Evolutionary conservation across 2,113 vertebrate genomes (phyloP).

Genomic region (Myotis brandtii): DNA sequence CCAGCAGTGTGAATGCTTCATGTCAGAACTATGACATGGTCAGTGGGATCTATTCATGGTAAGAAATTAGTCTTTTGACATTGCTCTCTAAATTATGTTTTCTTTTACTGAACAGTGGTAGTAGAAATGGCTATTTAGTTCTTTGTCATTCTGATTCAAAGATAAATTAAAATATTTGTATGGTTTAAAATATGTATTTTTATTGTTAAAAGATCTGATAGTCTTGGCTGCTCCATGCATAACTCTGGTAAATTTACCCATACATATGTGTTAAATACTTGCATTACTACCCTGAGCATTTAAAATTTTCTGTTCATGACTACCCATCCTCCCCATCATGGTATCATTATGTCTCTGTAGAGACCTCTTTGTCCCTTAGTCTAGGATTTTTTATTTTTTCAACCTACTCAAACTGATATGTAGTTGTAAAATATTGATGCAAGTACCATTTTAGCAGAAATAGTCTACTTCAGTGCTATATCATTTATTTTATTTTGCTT

Average conservation of each 20-base stretch:
- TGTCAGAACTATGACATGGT: constrained; percentile 92
- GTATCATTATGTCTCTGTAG: constrained; percentile 13
- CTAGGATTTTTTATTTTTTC: constrained; percentile 19
- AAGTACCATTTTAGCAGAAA: background rate
- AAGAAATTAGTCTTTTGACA: constrained; percentile 69
- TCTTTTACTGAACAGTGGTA: background rate
- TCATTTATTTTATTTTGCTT: background rate
- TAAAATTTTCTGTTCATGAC: background rate
- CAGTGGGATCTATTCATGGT: constrained; percentile 98
- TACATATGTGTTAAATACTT: background rate
- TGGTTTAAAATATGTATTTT: constrained; percentile 38
- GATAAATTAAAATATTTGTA: constrained; percentile 19
- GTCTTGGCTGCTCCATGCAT: background rate
- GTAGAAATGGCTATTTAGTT: background rate
- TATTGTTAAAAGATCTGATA: constrained; percentile 1
- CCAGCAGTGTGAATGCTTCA: constrained; percentile 82
- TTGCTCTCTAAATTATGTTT: constrained; percentile 13
- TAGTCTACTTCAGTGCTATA: background rate
- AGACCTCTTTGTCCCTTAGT: background rate
- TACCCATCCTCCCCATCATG: background rate
- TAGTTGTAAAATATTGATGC: constrained; percentile 29
- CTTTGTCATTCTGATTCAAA: constrained; percentile 26
- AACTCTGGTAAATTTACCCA: background rate
- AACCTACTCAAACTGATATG: background rate
- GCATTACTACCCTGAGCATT: constrained; percentile 29